A percentile compares a stretch with the other conserved stretches of the same genome.
Evolutionary conservation across 1,140 invertebrate genomes (phyloP).

Genomic region (Vollenhovia emeryi): DNA sequence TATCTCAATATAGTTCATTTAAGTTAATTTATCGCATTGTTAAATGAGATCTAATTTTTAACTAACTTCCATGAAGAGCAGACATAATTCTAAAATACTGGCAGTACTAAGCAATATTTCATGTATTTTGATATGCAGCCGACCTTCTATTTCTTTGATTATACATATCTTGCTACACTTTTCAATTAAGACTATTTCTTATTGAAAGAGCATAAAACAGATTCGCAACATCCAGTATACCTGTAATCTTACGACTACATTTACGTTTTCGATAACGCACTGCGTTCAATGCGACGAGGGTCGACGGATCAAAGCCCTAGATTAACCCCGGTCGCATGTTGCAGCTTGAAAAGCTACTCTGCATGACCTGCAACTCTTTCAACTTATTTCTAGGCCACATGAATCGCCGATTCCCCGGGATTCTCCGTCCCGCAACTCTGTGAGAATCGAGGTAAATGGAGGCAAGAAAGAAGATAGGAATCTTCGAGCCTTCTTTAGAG

Average conservation of each 20-base stretch:
- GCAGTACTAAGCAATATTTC: too few relatives aligned
- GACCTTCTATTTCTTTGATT: neutral
- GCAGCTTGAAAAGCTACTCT: neutral
- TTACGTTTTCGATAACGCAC: constrained; percentile 16
- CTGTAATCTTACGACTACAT: neutral
- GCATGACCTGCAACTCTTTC: constrained; percentile 41
- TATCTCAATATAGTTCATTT: neutral
- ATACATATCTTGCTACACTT: neutral
- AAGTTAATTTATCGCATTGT: neutral
- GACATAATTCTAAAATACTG: too few relatives aligned
- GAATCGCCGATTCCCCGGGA: neutral
- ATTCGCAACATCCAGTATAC: neutral
- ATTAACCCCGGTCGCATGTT: constrained; percentile 13
- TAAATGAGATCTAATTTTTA: neutral
- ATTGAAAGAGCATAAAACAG: neutral
- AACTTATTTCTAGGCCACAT: constrained; percentile 40
- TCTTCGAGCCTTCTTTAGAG: neutral
- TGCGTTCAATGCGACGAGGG: constrained; percentile 10
- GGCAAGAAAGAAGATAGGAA: constrained; percentile 43
- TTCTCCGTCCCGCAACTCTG: neutral
- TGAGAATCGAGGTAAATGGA: constrained; percentile 36
- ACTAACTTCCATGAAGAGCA: too few relatives aligned
- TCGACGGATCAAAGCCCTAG: constrained; percentile 16
- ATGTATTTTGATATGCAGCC: too few relatives aligned
- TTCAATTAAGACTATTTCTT: neutral